Evolutionary conservation across 2,888 invertebrate genomes (phyloP).

Genomic region (Dasypolia templi): DNA sequence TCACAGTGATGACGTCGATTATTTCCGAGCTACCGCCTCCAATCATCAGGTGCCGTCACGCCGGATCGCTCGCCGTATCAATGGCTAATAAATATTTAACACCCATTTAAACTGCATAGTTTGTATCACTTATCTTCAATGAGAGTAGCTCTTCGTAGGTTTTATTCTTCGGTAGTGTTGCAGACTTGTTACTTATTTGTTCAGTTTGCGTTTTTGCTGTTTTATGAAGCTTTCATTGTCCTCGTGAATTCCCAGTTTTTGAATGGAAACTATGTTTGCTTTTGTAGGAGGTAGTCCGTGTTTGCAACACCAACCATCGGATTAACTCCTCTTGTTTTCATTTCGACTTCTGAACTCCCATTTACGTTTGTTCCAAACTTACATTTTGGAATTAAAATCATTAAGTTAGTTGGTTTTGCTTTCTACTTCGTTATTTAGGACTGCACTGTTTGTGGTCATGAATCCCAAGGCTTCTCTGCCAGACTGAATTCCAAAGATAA

Average conservation of each 20-base stretch:
- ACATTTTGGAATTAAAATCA: slow-evolving; percentile 31
- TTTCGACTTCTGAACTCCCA: slow-evolving; percentile 27
- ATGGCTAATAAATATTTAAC: slow-evolving; percentile 65
- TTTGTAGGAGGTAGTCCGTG: slow-evolving; percentile 7
- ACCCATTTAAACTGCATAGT: slow-evolving; percentile 54
- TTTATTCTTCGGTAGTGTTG: slow-evolving; percentile 23
- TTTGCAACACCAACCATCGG: slow-evolving; percentile 5
- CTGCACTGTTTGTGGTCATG: slow-evolving; percentile 55
- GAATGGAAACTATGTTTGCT: not conserved
- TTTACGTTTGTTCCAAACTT: slow-evolving; percentile 36
- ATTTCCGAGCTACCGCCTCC: slow-evolving; percentile 68
- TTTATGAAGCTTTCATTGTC: not conserved
- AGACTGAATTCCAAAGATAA: slow-evolving; percentile 41
- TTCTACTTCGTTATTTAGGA: slow-evolving; percentile 45
- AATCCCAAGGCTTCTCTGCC: slow-evolving; percentile 38
- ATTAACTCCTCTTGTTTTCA: slow-evolving; percentile 42
- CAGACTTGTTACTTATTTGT: slow-evolving; percentile 10
- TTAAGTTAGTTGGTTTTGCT: slow-evolving; percentile 38
- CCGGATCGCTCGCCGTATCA: slow-evolving; percentile 53
- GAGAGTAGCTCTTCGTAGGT: slow-evolving; percentile 34
- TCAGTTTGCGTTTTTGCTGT: not conserved
- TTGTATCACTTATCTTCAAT: slow-evolving; percentile 37
- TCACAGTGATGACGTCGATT: slow-evolving; percentile 56
- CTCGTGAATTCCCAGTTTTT: not conserved
- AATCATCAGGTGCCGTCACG: slow-evolving; percentile 66